Percentiles rank a stretch among this genome's conserved stretches.
Evolutionary conservation across 2,113 vertebrate genomes (phyloP).

Genomic region (Pampusana beccarii): DNA sequence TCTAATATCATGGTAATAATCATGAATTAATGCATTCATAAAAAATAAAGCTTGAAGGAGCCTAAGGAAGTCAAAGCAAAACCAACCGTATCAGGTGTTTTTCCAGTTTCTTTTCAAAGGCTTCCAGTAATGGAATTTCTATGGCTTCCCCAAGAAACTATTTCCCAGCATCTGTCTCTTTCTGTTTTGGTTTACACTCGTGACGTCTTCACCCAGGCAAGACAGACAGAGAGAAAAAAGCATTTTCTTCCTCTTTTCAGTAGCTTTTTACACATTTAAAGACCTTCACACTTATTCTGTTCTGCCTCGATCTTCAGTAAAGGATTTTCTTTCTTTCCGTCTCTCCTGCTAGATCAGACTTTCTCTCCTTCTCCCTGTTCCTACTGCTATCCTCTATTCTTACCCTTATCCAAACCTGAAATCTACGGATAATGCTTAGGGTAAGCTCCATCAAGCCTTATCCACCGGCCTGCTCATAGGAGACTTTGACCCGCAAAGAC

Average conservation of each 20-base stretch:
- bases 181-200: background rate
- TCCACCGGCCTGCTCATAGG: background rate
- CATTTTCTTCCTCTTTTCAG: background rate
- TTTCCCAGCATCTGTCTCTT: background rate
- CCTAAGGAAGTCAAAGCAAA: background rate
- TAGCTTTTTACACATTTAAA: background rate
- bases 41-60: background rate
- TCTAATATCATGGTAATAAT: background rate
- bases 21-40: background rate
- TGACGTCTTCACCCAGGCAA: background rate
- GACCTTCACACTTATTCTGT: background rate
- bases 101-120: background rate
- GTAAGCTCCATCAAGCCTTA: background rate
- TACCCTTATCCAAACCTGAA: background rate
- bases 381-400: background rate
- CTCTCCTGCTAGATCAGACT: background rate
- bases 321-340: background rate
- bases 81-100: background rate
- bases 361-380: background rate
- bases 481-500: background rate
- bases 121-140: background rate
- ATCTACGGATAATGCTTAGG: background rate
- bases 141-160: background rate
- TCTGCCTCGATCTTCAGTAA: background rate
- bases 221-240: background rate